These are phyloP conservation scores for Litoditis marina DNA, from an alignment of 2,888 invertebrate genomes.

Conservation along the genomic window DNA sequence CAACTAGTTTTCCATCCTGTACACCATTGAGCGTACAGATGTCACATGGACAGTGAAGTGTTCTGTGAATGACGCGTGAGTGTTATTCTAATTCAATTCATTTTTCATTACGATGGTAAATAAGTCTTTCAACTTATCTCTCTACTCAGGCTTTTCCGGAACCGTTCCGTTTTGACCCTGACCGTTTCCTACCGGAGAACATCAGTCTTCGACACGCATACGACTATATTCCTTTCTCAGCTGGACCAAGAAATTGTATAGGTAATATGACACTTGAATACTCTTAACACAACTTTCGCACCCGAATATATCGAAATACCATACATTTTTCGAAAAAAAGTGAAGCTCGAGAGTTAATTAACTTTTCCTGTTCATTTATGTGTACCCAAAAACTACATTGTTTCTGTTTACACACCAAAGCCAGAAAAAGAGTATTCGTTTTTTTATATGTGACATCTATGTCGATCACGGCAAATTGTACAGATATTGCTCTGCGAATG, in stretches of 20 bases:
- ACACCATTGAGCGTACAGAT: no score
- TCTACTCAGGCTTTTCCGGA: constrained; percentile 4
- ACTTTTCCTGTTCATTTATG: no score
- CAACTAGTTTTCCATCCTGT: no score
- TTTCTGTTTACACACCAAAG: no score
- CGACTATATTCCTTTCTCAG: constrained; percentile 25
- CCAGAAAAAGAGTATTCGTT: no score
- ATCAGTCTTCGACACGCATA: constrained; percentile 12
- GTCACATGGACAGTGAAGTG: no score
- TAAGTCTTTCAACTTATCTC: neutral
- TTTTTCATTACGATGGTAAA: constrained; percentile 6
- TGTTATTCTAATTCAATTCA: constrained; percentile 18
- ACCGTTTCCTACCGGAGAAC: constrained; percentile 14
- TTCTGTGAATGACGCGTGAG: no score
- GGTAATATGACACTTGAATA: neutral
- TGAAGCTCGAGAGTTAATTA: neutral
- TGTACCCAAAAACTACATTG: no score
- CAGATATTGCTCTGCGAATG: no score
- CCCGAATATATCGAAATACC: neutral
- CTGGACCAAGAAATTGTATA: constrained; percentile 21
- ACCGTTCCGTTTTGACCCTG: constrained; percentile 16
- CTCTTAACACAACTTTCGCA: neutral
- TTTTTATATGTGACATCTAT: neutral
- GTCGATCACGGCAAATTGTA: neutral
- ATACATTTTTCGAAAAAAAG: no score